phyloP scores from a whole-genome alignment of 2,888 invertebrate genomes.

The Timema cristinae region DNA sequence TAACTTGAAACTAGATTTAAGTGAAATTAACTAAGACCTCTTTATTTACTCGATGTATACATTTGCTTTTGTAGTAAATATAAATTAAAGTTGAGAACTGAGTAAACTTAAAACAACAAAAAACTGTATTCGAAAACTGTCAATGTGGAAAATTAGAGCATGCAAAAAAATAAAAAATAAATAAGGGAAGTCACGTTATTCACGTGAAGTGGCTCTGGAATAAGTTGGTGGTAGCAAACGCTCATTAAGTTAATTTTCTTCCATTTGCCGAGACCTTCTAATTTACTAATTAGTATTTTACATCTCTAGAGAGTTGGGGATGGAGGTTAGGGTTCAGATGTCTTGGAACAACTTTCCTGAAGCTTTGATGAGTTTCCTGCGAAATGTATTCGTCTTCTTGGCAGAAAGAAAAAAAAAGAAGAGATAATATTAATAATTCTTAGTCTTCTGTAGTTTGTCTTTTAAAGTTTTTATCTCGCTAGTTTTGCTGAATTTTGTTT shows the following conservation, averaged over 20 bases:
- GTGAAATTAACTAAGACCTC: too few species aligned
- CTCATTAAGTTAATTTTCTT: conserved; percentile 42
- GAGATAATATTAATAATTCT: too few species aligned
- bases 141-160: not conserved
- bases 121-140: too few species aligned
- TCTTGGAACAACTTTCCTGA: conserved; percentile 15
- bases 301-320: conserved; percentile 36
- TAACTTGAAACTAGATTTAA: too few species aligned
- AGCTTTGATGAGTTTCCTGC: conserved; percentile 26
- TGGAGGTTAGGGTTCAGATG: not conserved
- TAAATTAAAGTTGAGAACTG: too few species aligned
- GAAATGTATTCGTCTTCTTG: not conserved
- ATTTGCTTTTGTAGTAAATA: too few species aligned
- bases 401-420: too few species aligned
- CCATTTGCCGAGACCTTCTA: conserved; percentile 39
- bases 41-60: too few species aligned
- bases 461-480: too few species aligned
- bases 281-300: conserved; percentile 44
- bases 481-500: too few species aligned
- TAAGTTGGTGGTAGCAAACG: not conserved
- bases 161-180: not conserved
- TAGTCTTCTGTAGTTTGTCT: too few species aligned
- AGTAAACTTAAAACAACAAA: too few species aligned
- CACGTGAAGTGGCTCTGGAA: not conserved
- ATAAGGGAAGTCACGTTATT: not conserved